Conservation (phyloP, 2,113 vertebrate genomes). For the Tachuris rubrigastra region DNA sequence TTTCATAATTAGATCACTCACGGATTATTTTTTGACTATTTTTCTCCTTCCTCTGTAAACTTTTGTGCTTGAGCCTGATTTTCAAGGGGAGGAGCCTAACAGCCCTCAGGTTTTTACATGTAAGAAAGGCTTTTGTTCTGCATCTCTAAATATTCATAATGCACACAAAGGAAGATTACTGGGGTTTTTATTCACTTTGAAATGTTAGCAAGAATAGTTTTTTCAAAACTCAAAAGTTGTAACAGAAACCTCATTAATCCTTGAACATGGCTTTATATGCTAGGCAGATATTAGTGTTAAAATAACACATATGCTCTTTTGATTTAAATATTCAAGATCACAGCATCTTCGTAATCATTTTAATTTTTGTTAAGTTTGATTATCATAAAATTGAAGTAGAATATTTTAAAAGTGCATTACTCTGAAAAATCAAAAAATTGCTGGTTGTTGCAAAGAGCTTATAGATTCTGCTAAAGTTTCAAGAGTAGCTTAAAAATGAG, state of each 20-base stretch:
- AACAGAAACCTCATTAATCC: not conserved
- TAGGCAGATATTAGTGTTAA: not conserved
- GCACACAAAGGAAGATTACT: not conserved
- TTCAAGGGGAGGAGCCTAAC: not conserved
- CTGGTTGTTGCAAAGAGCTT: not conserved
- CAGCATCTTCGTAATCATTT: not conserved
- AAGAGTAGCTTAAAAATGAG: not conserved
- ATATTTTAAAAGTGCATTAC: not conserved
- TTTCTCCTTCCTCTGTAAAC: not conserved
- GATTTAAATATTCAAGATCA: not conserved
- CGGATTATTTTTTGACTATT: not conserved
- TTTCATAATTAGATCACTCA: not conserved
- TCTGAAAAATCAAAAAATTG: not conserved
- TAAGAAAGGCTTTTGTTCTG: not conserved
- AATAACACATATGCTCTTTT: not conserved
- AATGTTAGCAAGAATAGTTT: not conserved
- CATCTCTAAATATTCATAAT: not conserved
- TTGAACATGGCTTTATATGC: not conserved
- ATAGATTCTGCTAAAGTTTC: not conserved
- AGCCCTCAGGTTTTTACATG: not conserved
- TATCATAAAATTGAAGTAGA: not conserved
- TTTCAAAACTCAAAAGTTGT: not conserved
- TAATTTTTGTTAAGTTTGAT: not conserved
- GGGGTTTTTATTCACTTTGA: not conserved
- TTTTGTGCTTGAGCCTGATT: not conserved